Percentiles rank a stretch among this genome's conserved stretches.
These are phyloP conservation scores for Trachemys scripta DNA, from an alignment of 2,113 vertebrate species.

Conservation along the genomic window DNA sequence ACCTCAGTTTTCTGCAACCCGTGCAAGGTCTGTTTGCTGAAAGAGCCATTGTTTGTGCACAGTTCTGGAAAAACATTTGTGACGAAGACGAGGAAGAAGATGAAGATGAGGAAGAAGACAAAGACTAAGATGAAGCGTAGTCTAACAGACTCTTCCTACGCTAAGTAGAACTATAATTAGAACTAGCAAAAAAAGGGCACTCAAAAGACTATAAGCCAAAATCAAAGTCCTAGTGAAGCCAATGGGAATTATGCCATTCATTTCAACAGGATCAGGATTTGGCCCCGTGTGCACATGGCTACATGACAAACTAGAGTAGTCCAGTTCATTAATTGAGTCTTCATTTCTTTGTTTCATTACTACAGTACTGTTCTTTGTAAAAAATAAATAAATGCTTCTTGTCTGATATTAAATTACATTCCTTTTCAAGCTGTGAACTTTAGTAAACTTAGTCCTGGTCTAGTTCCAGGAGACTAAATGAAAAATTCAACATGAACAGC, in stretches of 20 bases:
- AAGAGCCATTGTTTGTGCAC: too few relatives aligned
- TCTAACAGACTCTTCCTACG: neutral
- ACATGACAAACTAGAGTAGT: neutral
- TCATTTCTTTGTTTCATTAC: neutral
- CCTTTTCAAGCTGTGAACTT: neutral
- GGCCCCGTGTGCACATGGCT: neutral
- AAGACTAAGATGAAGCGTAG: neutral
- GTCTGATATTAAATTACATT: neutral
- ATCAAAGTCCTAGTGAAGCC: neutral
- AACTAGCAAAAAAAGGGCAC: rapidly evolving
- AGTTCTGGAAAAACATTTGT: too few relatives aligned
- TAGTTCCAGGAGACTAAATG: neutral
- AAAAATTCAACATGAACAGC: neutral
- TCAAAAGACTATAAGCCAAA: neutral
- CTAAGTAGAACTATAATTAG: neutral
- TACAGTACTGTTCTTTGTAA: neutral
- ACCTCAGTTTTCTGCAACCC: neutral
- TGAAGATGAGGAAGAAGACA: too few relatives aligned
- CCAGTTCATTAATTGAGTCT: neutral
- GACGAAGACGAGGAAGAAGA: too few relatives aligned
- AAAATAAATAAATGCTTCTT: neutral
- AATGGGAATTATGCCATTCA: neutral
- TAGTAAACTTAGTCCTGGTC: neutral
- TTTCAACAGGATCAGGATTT: neutral
- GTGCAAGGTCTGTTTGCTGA: rapidly evolving